Base-by-base conservation (phyloP, 2,888 invertebrate genomes). In the Sphaeridia pumilis region DNA sequence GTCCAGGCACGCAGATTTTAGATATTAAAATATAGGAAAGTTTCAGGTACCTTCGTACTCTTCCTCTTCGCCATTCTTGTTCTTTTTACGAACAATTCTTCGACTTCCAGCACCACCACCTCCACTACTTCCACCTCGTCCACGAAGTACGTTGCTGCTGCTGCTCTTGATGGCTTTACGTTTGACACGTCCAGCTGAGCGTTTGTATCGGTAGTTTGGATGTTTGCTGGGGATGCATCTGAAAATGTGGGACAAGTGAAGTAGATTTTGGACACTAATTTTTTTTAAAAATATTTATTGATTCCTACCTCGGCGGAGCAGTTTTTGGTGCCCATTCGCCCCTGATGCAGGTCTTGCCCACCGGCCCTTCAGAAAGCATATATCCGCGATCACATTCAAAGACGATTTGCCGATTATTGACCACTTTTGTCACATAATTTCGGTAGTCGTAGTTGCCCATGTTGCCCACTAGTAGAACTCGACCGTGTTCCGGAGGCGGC, bases 371-470 rank as follows among this genome's bases (percentile, higher is more conserved):
- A 24, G 82, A 81, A 25, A 94, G 70, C 0, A 87, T 84, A 67
- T 85, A 93, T 0, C 92, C 92, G 67, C 87, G 85, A 64, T 92
- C 84, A 68, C 94, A 95, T 67, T 93, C 92, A 70, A 90, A 95
- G 84, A 89, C 87, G 52, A 93, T 90, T 71, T 92, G 92, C 65
- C 90, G 87, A 69, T 92, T 90, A 69, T 92, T 90, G 24, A 83
- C 73, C 63, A 87, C 86, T 75, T 86, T 89, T 66, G 82, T 82
- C 0, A 95, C 93, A 69, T 95, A 95, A 0, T 88, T 87, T 49
- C 92, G 76, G 69, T 95, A 95, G 70, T 93, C 90, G 70, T 94
- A 95, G 35, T 92, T 76, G 0, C 94, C 94, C 87, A 93, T 93
- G 69, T 92, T 90, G 3, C 93, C 93, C 0, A 93, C 92, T 1